A percentile compares a stretch with the other conserved stretches of the same genome.
These are phyloP conservation scores for Graphium colonna DNA, from an alignment of 2,888 invertebrate species.

Conservation along the genomic window DNA sequence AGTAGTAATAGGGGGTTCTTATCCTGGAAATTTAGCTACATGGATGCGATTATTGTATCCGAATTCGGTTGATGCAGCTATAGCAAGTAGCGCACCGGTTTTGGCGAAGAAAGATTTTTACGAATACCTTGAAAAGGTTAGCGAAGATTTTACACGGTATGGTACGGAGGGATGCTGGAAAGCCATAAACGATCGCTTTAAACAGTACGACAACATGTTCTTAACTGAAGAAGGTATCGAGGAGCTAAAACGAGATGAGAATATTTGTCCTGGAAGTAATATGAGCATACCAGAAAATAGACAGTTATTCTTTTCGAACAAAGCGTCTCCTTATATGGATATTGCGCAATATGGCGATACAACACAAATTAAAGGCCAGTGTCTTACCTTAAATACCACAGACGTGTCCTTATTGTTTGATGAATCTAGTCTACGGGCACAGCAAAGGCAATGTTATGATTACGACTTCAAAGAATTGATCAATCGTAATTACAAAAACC, in stretches of 20 bases:
- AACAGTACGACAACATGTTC: constrained; percentile 47
- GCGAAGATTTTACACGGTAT: constrained; percentile 54
- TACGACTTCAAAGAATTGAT: constrained; percentile 54
- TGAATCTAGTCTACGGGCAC: constrained; percentile 37
- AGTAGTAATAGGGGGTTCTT: too few relatives aligned
- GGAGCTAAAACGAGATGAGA: constrained; percentile 51
- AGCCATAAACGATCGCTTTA: constrained; percentile 46
- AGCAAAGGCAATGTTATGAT: constrained; percentile 42
- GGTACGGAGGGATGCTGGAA: constrained; percentile 50
- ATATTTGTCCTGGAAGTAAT: constrained; percentile 54
- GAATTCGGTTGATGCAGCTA: constrained; percentile 62
- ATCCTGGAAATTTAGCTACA: too few relatives aligned
- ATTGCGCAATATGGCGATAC: constrained; percentile 55
- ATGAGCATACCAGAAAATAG: constrained; percentile 51
- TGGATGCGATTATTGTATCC: too few relatives aligned
- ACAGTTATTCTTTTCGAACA: constrained; percentile 56
- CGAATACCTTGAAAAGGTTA: too few relatives aligned
- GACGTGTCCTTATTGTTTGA: constrained; percentile 29
- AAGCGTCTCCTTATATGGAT: constrained; percentile 46
- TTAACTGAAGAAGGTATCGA: constrained; percentile 46
- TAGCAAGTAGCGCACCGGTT: too few relatives aligned
- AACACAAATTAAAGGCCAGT: constrained; percentile 44
- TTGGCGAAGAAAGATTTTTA: too few relatives aligned
- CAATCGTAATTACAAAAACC: constrained; percentile 35
- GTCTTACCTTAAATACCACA: constrained; percentile 36